phyloP scores from a whole-genome alignment of 1,140 invertebrate genomes.

The Diorhabda elongata region DNA sequence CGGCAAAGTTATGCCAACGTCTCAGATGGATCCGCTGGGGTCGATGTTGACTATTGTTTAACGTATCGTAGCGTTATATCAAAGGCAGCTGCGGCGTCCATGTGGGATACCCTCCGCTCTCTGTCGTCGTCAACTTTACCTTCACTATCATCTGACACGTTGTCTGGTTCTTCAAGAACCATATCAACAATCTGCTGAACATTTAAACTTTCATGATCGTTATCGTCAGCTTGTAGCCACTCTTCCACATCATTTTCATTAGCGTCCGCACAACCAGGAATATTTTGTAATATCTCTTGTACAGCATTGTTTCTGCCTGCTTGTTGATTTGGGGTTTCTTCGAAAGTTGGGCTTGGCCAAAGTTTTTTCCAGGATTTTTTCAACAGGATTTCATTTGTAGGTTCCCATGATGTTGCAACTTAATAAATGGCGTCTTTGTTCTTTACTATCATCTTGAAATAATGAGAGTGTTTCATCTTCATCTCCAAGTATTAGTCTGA shows the following conservation, averaged over 20 bases:
- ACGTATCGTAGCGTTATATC: too few relatives aligned
- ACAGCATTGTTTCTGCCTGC: not conserved
- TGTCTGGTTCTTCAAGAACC: not conserved
- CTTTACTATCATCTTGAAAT: not conserved
- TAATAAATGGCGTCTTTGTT: not conserved
- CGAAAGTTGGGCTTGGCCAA: conserved; percentile 4
- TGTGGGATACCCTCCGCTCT: not conserved
- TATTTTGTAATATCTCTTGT: not conserved
- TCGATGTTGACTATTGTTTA: too few relatives aligned
- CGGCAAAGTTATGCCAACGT: too few relatives aligned
- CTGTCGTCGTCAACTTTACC: not conserved
- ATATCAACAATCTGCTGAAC: not conserved
- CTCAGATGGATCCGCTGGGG: too few relatives aligned
- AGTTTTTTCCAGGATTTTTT: conserved; percentile 5
- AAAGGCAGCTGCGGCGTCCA: too few relatives aligned
- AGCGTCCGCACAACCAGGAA: conserved; percentile 4
- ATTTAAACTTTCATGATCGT: too few relatives aligned
- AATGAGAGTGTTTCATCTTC: not conserved
- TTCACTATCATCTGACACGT: not conserved
- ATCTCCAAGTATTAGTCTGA: conserved; percentile 10
- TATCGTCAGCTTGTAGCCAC: not conserved
- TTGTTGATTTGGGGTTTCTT: conserved; percentile 1
- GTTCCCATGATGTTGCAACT: not conserved
- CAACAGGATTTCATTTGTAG: not conserved
- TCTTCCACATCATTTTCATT: conserved; percentile 5